These are phyloP conservation scores for Drosophila mulleri DNA, from an alignment of 2,888 invertebrate genomes.

Conservation along the genomic window DNA sequence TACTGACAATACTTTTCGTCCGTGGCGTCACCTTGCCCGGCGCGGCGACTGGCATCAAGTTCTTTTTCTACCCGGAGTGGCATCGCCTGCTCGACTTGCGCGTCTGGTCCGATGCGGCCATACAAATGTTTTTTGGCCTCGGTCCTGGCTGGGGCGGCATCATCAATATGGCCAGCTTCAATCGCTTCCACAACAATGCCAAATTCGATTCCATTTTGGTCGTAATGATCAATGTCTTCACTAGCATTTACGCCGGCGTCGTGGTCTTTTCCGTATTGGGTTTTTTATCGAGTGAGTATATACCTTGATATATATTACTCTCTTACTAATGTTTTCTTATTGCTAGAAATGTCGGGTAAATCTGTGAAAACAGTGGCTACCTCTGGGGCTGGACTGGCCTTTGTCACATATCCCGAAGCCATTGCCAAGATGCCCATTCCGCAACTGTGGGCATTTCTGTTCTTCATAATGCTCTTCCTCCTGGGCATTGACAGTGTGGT, in stretches of 20 bases:
- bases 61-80: slow-evolving; percentile 93
- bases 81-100: slow-evolving; percentile 90
- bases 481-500: slow-evolving; percentile 92
- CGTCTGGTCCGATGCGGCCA: slow-evolving; percentile 96
- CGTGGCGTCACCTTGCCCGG: slow-evolving; percentile 93
- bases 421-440: slow-evolving; percentile 91
- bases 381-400: slow-evolving; percentile 91
- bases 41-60: slow-evolving; percentile 90
- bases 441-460: slow-evolving; percentile 91
- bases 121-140: slow-evolving; percentile 96
- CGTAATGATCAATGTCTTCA: slow-evolving; percentile 90
- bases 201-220: slow-evolving; percentile 88
- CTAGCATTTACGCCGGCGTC: slow-evolving; percentile 92
- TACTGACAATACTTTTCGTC: slow-evolving; percentile 90
- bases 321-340: neutral
- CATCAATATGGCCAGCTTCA: slow-evolving; percentile 94
- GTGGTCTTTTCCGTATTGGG: slow-evolving; percentile 93
- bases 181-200: slow-evolving; percentile 90
- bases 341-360: slow-evolving; percentile 88
- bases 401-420: slow-evolving; percentile 92
- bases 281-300: slow-evolving; percentile 87
- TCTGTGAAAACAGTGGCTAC: slow-evolving; percentile 91
- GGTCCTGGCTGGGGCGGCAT: slow-evolving; percentile 95
- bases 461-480: slow-evolving; percentile 93
- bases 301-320: neutral